A percentile compares a stretch with the other conserved stretches of the same genome.
Evolutionary conservation across 92 coral and sea anemone species (phyloP).

Genomic region (Phenganax marumi): DNA sequence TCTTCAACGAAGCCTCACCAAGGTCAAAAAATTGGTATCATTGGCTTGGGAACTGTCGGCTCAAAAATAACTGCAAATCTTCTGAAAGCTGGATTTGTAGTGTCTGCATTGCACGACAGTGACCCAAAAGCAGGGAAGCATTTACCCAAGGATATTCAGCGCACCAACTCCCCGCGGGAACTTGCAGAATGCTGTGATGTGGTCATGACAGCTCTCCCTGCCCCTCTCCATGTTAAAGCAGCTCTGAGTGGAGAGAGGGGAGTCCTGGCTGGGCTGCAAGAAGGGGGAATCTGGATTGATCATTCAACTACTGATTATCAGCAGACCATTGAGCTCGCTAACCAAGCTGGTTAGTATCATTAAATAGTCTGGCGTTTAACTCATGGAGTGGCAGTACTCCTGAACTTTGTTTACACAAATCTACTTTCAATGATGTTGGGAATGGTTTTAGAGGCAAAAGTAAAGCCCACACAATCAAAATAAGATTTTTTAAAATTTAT

Average conservation of each 20-base stretch:
- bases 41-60: slow-evolving; percentile 68
- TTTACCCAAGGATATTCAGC: slow-evolving; percentile 42
- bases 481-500: too few relatives aligned
- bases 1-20: neutral
- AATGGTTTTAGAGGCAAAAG: too few relatives aligned
- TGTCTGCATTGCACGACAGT: slow-evolving; percentile 49
- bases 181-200: slow-evolving; percentile 53
- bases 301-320: slow-evolving; percentile 67
- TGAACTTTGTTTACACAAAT: too few relatives aligned
- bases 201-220: slow-evolving; percentile 65
- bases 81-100: slow-evolving; percentile 49
- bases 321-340: slow-evolving; percentile 58
- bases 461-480: too few relatives aligned
- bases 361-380: too few relatives aligned
- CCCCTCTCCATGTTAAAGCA: slow-evolving; percentile 65
- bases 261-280: slow-evolving; percentile 40
- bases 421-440: too few relatives aligned
- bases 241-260: slow-evolving; percentile 59
- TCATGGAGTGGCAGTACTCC: too few relatives aligned
- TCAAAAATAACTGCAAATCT: slow-evolving; percentile 49
- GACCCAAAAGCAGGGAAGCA: slow-evolving; percentile 41
- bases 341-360: slow-evolving; percentile 41
- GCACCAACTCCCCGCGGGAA: slow-evolving; percentile 46
- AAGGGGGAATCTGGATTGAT: slow-evolving; percentile 66
- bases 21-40: slow-evolving; percentile 54